Conservation (phyloP, 2,797 vertebrate genomes). For the Paguma larvata region DNA sequence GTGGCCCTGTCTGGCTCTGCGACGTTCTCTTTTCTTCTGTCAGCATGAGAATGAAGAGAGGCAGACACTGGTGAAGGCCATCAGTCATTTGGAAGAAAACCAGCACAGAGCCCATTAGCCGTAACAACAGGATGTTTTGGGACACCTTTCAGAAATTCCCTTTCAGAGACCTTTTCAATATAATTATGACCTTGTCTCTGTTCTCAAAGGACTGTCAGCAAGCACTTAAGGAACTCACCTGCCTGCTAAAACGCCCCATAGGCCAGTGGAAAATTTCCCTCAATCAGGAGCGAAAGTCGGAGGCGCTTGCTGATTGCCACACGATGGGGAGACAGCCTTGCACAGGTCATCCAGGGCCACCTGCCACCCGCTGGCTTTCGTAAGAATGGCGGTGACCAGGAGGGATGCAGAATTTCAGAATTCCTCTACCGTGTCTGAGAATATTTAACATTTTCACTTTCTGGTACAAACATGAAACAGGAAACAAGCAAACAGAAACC, state of each 20-base stretch:
- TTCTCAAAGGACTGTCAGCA: conserved; percentile 35
- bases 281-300: conserved; percentile 5
- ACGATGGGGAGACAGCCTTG: background rate
- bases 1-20: background rate
- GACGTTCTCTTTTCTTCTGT: background rate
- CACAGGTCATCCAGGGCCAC: background rate
- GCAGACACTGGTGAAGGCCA: background rate
- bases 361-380: background rate
- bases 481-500: background rate
- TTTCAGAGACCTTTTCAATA: conserved; percentile 26
- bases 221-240: conserved; percentile 57
- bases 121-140: background rate
- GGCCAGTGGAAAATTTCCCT: conserved; percentile 4
- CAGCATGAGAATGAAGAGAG: background rate
- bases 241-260: background rate
- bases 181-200: background rate
- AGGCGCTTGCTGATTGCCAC: background rate
- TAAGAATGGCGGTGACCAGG: background rate
- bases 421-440: background rate
- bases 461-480: background rate
- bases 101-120: conserved; percentile 22
- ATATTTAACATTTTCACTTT: background rate
- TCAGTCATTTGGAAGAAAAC: conserved; percentile 16
- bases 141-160: conserved; percentile 54
- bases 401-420: background rate